Base-by-base conservation (phyloP, 2,888 invertebrate genomes). In the Microctonus brassicae region DNA sequence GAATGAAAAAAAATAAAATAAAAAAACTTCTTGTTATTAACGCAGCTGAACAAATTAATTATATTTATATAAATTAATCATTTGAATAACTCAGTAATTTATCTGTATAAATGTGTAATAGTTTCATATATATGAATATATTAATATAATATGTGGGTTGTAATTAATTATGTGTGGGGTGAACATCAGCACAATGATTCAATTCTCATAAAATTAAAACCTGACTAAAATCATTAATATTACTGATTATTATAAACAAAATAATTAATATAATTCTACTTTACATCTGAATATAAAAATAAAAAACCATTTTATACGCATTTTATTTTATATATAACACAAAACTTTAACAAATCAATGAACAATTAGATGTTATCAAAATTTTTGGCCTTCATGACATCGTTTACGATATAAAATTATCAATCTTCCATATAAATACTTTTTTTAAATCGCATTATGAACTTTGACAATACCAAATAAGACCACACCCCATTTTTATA, bases 21-120 rank as follows among this genome's bases (percentile, higher is more conserved):
- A n/a, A n/a, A n/a, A n/a, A n/a, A n/a, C n/a, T n/a, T n/a, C n/a
- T 11, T 20, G 36, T 60, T 36, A n/a, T 33, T 13, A 58, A 67
- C 26, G n/a, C 67, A 58, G 9, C n/a, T 17, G 42, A n/a, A 26
- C 26, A 13, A 62, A 62, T 42, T 39, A 47, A 62, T 22, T 24
- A 42, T n/a, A 42, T 11, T n/a, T n/a, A 36, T n/a, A 36, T 36
- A 6, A 39, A 39, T n/a, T 11, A 5, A 39, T n/a, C n/a, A 13
- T 39, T n/a, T 11, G 13, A 39, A 39, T 39, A 7, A 36, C 13
- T 7, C 36, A 0, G 11, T 36, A 39, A 39, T 39, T 39, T n/a
- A 39, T 39, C 13, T n/a, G 1, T 11, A 6, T 5, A 39, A 39
- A 2, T 13, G 3, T 39, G n/a, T 39, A 39, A 3, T 39, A n/a